phyloP scores from a whole-genome alignment of 2,888 invertebrate species.

The Monopis laevigella region DNA sequence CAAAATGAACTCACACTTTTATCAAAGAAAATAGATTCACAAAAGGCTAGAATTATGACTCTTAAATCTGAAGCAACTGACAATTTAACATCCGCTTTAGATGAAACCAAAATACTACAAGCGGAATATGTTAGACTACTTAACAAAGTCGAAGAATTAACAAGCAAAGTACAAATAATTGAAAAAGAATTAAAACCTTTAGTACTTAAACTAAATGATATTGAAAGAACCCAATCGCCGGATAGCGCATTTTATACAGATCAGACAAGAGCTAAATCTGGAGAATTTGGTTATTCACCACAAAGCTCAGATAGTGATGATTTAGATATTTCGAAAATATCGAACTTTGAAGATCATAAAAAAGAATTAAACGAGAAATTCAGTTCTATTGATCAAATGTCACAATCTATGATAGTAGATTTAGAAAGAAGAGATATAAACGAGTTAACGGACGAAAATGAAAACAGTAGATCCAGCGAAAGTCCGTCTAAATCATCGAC shows the following conservation, averaged over 20 bases:
- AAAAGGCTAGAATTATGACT: constrained; percentile 71
- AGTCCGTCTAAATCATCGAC: constrained; percentile 52
- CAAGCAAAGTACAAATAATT: constrained; percentile 71
- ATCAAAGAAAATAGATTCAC: constrained; percentile 71
- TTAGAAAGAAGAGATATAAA: constrained; percentile 44
- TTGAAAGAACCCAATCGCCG: constrained; percentile 53
- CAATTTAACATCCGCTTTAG: constrained; percentile 72
- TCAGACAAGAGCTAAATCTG: constrained; percentile 57
- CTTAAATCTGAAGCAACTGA: constrained; percentile 73
- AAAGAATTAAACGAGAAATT: constrained; percentile 54
- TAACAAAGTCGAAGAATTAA: constrained; percentile 71
- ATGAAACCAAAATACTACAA: constrained; percentile 75
- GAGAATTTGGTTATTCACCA: constrained; percentile 57
- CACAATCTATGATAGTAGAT: constrained; percentile 61
- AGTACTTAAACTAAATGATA: constrained; percentile 45
- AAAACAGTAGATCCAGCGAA: constrained; percentile 29
- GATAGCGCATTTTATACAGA: constrained; percentile 66
- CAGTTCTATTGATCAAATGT: constrained; percentile 62
- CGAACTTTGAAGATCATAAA: constrained; percentile 48
- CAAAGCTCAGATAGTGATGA: constrained; percentile 60
- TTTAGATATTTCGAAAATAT: constrained; percentile 38
- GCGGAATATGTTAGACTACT: constrained; percentile 64
- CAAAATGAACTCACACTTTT: constrained; percentile 78
- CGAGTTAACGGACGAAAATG: constrained; percentile 25
- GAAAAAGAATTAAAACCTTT: constrained; percentile 72